Evolutionary conservation across 2,113 vertebrate genomes (phyloP).

Genomic region (Leucopsar rothschildi): DNA sequence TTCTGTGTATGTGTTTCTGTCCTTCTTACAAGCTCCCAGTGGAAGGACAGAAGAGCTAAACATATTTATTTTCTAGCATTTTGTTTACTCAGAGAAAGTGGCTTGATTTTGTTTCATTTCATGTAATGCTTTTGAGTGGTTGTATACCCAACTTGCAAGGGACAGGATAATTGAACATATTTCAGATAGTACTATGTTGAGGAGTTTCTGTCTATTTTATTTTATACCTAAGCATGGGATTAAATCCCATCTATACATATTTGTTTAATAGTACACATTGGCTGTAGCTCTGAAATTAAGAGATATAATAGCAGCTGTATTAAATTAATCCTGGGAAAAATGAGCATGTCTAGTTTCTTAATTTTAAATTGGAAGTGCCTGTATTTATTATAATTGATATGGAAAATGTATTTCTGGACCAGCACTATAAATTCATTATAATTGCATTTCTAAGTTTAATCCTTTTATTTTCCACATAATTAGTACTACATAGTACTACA

Average conservation of each 20-base stretch:
- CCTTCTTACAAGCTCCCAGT: neutral
- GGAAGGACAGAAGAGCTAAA: neutral
- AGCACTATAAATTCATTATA: constrained; percentile 7
- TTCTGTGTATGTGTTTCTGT: neutral
- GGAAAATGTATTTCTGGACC: constrained; percentile 4
- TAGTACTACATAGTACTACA: neutral
- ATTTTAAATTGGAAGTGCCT: constrained; percentile 33
- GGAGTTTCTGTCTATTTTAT: neutral
- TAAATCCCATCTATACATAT: neutral
- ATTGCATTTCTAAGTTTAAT: constrained; percentile 5
- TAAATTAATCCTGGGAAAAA: constrained; percentile 34
- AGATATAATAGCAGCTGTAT: neutral
- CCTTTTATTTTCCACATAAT: constrained; percentile 39
- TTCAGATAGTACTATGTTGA: neutral
- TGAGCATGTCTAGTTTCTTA: neutral
- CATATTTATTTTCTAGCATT: neutral
- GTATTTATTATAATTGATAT: constrained; percentile 28
- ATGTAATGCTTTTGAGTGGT: neutral
- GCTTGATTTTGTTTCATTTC: neutral
- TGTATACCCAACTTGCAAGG: neutral
- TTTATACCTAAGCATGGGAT: neutral
- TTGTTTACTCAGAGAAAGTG: neutral
- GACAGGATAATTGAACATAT: neutral
- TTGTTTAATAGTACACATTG: neutral
- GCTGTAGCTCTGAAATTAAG: constrained; percentile 21